phyloP scores from a whole-genome alignment of 2,113 vertebrate species.

The Rhea americana region DNA sequence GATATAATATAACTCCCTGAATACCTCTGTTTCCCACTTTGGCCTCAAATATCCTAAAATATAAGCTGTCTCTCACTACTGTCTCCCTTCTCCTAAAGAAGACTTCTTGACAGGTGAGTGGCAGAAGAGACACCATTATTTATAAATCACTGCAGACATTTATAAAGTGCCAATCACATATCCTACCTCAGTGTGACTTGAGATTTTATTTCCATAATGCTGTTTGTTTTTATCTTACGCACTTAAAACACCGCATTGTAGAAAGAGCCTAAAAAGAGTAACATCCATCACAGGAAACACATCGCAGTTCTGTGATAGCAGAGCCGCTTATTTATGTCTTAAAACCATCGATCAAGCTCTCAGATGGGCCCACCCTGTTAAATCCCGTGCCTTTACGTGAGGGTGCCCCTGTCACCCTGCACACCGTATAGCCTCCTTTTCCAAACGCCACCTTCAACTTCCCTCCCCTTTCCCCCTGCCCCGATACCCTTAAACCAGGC shows the following conservation, averaged over 20 bases:
- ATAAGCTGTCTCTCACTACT: background rate
- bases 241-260: background rate
- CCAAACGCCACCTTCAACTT: background rate
- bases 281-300: background rate
- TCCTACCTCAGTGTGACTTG: background rate
- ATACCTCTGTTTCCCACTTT: background rate
- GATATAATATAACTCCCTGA: background rate
- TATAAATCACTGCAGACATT: conserved; percentile 13
- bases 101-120: background rate
- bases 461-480: background rate
- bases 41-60: background rate
- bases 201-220: background rate
- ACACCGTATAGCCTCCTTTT: background rate
- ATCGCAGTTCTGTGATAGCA: background rate
- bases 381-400: background rate
- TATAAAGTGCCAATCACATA: background rate
- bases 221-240: background rate
- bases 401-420: background rate
- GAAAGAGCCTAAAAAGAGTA: background rate
- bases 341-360: background rate
- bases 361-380: background rate
- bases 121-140: conserved; percentile 9
- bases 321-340: background rate
- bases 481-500: background rate
- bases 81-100: background rate